Conservation (phyloP, 2,113 vertebrate species). For the Probosciger aterrimus region DNA sequence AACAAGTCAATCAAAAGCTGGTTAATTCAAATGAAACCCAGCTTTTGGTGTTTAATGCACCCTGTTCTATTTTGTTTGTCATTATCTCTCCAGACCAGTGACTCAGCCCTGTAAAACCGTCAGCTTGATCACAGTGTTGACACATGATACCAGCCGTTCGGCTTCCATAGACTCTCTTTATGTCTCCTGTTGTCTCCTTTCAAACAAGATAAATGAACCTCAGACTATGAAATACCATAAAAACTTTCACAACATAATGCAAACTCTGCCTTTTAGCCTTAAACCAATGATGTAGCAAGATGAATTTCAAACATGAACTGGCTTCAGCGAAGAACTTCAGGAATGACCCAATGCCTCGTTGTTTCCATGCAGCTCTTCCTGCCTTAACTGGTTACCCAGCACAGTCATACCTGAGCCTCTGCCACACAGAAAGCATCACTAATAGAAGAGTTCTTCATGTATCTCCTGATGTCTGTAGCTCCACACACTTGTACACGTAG, state of each 20-base stretch:
- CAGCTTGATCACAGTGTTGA: not conserved
- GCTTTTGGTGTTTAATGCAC: not conserved
- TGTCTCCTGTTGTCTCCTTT: not conserved
- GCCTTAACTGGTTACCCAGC: not conserved
- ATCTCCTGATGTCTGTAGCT: not conserved
- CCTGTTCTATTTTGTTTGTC: constrained; percentile 24
- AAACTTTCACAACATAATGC: not conserved
- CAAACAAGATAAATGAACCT: not conserved
- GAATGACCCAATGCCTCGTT: not conserved
- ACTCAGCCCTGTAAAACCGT: constrained; percentile 30
- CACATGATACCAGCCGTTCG: not conserved
- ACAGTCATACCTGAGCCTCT: not conserved
- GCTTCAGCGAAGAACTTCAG: not conserved
- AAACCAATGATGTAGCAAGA: not conserved
- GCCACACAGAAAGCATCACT: not conserved
- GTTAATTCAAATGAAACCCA: constrained; percentile 39
- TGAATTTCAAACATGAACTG: not conserved
- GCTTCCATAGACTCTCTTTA: not conserved
- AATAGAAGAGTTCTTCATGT: not conserved
- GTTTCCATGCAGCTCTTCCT: not conserved
- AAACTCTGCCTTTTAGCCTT: not conserved
- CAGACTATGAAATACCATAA: not conserved
- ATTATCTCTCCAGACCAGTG: constrained; percentile 41
- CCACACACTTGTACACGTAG: not conserved
- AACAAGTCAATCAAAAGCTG: constrained; percentile 17